These are phyloP conservation scores for Autographa gamma DNA, from an alignment of 2,888 invertebrate genomes.

Conservation along the genomic window DNA sequence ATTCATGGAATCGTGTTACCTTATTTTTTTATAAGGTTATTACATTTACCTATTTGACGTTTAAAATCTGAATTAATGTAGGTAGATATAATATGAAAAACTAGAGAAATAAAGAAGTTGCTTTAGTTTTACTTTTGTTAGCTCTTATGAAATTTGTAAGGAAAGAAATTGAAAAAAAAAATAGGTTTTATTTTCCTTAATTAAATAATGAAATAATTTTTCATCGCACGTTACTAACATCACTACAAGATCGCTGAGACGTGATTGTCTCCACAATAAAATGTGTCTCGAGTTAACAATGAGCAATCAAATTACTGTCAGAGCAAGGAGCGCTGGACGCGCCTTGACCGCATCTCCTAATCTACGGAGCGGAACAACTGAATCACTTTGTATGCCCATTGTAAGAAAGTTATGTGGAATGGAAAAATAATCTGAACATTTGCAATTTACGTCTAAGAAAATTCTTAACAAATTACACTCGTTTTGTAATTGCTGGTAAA, in stretches of 20 bases:
- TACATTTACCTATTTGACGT: too few species aligned
- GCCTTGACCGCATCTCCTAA: slow-evolving; percentile 74
- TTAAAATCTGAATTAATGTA: too few species aligned
- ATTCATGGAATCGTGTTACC: not conserved
- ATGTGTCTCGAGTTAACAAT: slow-evolving; percentile 83
- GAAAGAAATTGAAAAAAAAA: too few species aligned
- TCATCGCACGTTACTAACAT: slow-evolving; percentile 27
- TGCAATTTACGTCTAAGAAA: not conserved
- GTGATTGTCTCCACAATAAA: slow-evolving; percentile 82
- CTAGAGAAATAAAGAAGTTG: too few species aligned
- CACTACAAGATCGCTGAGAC: slow-evolving; percentile 64
- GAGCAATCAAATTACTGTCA: slow-evolving; percentile 86
- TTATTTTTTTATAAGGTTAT: not conserved
- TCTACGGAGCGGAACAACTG: slow-evolving; percentile 55
- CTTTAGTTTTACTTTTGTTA: too few species aligned
- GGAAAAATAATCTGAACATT: not conserved
- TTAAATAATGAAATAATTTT: not conserved
- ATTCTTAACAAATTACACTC: not conserved
- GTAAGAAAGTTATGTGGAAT: slow-evolving; percentile 11
- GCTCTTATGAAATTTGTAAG: too few species aligned
- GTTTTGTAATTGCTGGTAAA: too few species aligned
- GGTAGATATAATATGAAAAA: too few species aligned
- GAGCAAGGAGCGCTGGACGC: slow-evolving; percentile 65
- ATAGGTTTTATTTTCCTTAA: not conserved
- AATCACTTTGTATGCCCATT: slow-evolving; percentile 24